Evolutionary conservation across 1,140 invertebrate genomes (phyloP), one percentile per base, ranked within the genome.

Genomic region (Drosophila kohkoa): DNA sequence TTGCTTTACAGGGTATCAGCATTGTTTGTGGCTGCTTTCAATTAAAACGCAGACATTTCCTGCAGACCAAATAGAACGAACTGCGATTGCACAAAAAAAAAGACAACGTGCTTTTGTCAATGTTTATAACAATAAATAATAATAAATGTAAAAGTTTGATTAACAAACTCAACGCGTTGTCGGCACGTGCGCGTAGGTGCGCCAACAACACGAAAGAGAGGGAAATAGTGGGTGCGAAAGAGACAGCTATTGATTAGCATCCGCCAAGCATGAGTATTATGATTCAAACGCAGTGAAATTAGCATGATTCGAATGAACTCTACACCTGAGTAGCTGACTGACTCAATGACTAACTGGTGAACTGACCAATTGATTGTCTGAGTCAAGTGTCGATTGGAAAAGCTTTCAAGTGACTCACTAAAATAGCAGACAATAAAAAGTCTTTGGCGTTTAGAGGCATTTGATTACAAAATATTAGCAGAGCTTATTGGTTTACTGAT

Each of bases 11-110:
- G 65, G 11, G 4, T 49, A 49, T 46, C 10, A 38, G 1, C 28
- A 11, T 10, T 7, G 45, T 25, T 25, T 38, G 6, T 60, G 16
- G 25, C 15, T 67, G 63, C n/a, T 60, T 70, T 85, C 46, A 69
- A 81, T 85, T 81, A 74, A 81, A 78, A 52, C 72, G 70, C 59
- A 65, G 65, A 79, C 62, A 79, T 68, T 79, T 81, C 72, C 78
- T 55, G 63, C 58, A 69, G 62, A 57, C 80, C 52, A 65, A 51
- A 58, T 5, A 65, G 43, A 58, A 57, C 66, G 48, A 67, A 55
- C 38, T 67, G 15, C 51, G 48, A 43, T 28, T 60, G 38, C 28
- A 20, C 20, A 38, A 1, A 38, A 38, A 38, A 68, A 59, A 59
- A 35, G 45, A 51, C 16, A 59, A 60, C 66, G 66, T 69, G 57